A percentile compares a stretch with the other conserved stretches of the same genome.
These are phyloP conservation scores for Microcebus griseorufus DNA, from an alignment of 2,113 vertebrate genomes.

Conservation along the genomic window DNA sequence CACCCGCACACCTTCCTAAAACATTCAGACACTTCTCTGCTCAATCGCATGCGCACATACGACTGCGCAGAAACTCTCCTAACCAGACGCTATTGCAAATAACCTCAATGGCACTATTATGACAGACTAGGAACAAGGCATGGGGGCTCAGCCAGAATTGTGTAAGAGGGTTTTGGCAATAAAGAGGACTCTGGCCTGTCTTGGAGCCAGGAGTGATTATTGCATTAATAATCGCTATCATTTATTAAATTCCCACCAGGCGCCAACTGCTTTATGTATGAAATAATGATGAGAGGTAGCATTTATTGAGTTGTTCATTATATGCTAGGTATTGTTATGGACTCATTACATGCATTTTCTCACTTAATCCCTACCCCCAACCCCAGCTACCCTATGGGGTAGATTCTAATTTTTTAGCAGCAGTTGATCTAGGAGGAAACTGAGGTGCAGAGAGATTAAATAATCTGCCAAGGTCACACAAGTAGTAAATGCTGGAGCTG, in stretches of 20 bases:
- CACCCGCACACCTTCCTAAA: not conserved
- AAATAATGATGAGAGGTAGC: not conserved
- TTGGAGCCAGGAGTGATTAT: constrained; percentile 37
- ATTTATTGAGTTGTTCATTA: not conserved
- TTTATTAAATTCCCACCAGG: constrained; percentile 46
- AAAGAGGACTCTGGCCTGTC: not conserved
- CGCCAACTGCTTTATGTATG: constrained; percentile 37
- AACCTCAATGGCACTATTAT: not conserved
- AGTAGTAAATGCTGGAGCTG: not conserved
- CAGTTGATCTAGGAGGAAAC: not conserved
- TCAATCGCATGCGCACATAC: not conserved
- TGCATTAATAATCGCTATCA: constrained; percentile 35
- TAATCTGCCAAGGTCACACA: not conserved
- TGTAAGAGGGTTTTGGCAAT: constrained; percentile 17
- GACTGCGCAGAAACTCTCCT: not conserved
- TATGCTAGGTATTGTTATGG: not conserved
- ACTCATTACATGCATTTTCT: not conserved
- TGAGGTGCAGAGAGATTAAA: not conserved
- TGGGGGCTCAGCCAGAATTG: not conserved
- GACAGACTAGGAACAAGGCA: not conserved
- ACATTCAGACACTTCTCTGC: not conserved
- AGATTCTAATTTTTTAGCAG: not conserved
- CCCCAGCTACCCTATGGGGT: not conserved
- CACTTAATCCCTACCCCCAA: not conserved
- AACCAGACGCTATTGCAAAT: not conserved